phyloP scores from a whole-genome alignment of 92 coral and sea anemone species.

The Paramuricea clavata region DNA sequence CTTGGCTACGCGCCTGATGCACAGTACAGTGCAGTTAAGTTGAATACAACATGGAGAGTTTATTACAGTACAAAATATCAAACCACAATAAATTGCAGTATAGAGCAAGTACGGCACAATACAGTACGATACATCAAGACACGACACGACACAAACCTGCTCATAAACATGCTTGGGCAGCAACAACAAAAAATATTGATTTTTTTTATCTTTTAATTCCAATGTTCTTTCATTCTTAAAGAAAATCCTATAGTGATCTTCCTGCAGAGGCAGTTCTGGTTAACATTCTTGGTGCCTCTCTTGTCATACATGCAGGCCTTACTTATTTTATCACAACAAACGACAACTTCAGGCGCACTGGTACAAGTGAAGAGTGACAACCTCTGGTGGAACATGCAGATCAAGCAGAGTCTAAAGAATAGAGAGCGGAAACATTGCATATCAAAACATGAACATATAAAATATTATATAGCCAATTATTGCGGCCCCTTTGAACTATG shows the following conservation, averaged over 20 bases:
- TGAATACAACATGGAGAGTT: no score
- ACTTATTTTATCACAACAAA: constrained; percentile 86
- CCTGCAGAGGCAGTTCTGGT: constrained; percentile 63
- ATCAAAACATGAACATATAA: no score
- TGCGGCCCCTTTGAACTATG: no score
- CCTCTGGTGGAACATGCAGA: constrained; percentile 56
- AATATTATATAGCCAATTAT: neutral
- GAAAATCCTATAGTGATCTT: constrained; percentile 29
- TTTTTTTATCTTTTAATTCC: no score
- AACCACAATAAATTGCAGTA: no score
- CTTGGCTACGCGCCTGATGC: no score
- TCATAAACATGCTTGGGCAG: no score
- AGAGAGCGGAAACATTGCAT: neutral
- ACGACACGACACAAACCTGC: no score
- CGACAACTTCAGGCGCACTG: constrained; percentile 76
- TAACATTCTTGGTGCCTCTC: constrained; percentile 76
- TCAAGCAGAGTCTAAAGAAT: neutral
- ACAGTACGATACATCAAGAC: no score
- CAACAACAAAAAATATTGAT: neutral
- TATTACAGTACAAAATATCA: no score
- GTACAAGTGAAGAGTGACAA: constrained; percentile 68
- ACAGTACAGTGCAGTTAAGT: neutral
- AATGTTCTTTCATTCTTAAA: neutral
- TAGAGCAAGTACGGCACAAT: no score
- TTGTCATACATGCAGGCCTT: constrained; percentile 77